Conservation (phyloP, 2,797 vertebrate genomes). For the Hozukius guyotensis region DNA sequence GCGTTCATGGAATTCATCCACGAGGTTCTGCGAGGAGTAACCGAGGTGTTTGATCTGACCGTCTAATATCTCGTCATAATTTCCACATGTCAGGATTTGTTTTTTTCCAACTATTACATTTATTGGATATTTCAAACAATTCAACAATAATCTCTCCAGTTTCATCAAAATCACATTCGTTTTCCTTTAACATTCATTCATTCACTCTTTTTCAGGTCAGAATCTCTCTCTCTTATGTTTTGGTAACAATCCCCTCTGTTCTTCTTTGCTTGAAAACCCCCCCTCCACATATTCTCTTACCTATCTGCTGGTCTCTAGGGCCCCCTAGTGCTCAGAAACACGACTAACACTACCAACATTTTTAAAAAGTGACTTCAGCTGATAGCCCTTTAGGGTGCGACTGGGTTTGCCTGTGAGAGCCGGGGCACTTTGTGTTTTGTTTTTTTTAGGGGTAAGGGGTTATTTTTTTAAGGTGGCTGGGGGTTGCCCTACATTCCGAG, state of each 20-base stretch:
- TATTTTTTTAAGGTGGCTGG: constrained; percentile 61
- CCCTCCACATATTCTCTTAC: neutral
- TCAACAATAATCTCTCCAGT: constrained; percentile 38
- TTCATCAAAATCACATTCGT: constrained; percentile 49
- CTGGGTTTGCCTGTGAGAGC: constrained; percentile 76
- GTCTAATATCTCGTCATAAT: neutral
- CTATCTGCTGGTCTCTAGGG: constrained; percentile 4
- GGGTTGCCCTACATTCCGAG: constrained; percentile 85
- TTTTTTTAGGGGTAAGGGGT: constrained; percentile 30
- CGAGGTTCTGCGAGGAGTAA: constrained; percentile 4
- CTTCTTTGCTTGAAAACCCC: neutral
- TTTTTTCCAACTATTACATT: neutral
- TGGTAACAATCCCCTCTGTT: neutral
- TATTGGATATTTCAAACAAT: neutral
- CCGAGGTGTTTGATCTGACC: constrained; percentile 16
- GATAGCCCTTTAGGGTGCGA: constrained; percentile 82
- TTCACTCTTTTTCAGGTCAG: constrained; percentile 2
- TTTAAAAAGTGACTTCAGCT: constrained; percentile 73
- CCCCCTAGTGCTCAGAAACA: constrained; percentile 51
- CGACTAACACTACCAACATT: constrained; percentile 30
- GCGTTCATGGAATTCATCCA: neutral
- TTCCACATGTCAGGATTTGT: neutral
- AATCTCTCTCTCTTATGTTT: constrained; percentile 57
- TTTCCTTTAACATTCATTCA: constrained; percentile 48
- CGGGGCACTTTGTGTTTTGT: constrained; percentile 70